Conservation (phyloP, 2,888 invertebrate species). For the Zygogramma bicolorata region DNA sequence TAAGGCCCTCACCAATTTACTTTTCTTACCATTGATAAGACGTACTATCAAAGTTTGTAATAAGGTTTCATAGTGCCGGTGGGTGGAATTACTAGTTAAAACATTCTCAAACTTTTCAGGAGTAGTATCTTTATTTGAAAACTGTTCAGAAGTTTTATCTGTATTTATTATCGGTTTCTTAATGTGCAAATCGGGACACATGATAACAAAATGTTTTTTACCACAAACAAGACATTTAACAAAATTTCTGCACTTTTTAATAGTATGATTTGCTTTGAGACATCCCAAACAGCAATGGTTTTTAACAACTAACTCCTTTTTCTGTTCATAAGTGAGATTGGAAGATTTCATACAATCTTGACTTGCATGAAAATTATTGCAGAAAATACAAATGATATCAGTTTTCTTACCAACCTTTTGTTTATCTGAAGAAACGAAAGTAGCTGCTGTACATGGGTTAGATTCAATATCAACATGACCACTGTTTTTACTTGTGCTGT, state of each 20-base stretch:
- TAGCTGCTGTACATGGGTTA: too few species aligned
- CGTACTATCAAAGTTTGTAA: not conserved
- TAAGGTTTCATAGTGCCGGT: not conserved
- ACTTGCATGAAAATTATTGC: not conserved
- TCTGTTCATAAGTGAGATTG: not conserved
- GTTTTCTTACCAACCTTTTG: too few species aligned
- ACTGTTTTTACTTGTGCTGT: not conserved
- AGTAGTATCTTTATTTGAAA: not conserved
- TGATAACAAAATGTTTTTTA: not conserved
- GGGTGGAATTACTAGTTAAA: not conserved
- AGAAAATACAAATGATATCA: not conserved
- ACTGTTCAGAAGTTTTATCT: not conserved
- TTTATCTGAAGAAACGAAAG: too few species aligned
- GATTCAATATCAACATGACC: too few species aligned
- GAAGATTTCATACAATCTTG: not conserved
- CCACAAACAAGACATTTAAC: not conserved
- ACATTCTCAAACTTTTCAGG: not conserved
- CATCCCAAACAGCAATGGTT: not conserved
- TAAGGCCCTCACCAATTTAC: not conserved
- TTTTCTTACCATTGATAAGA: not conserved
- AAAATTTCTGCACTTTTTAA: not conserved
- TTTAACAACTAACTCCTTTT: not conserved
- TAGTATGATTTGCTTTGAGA: not conserved
- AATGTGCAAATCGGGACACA: not conserved
- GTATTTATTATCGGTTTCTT: not conserved